These are phyloP conservation scores for Dolichallabes microphthalmus DNA, from an alignment of 2,113 vertebrate genomes.

Conservation along the genomic window DNA sequence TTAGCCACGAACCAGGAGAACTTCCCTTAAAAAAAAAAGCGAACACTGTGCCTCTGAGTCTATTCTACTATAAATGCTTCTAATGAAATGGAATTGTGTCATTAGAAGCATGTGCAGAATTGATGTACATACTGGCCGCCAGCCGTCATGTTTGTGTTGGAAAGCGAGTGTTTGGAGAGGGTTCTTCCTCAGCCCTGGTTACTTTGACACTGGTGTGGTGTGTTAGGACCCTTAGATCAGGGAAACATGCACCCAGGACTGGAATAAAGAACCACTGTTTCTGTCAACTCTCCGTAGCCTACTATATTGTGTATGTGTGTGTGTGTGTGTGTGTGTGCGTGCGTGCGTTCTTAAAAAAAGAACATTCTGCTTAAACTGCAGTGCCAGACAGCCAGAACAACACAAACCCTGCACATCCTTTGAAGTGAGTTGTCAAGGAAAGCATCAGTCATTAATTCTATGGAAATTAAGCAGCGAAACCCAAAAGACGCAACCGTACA, in stretches of 20 bases:
- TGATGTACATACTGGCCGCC: too few species aligned
- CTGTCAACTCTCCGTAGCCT: slow-evolving; percentile 6
- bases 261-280: not conserved
- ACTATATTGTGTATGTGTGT: slow-evolving; percentile 5
- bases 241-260: not conserved
- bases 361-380: slow-evolving; percentile 61
- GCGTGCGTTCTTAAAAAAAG: slow-evolving; percentile 40
- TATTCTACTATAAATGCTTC: too few species aligned
- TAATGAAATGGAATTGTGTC: too few species aligned
- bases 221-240: not conserved
- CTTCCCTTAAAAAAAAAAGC: too few species aligned
- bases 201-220: not conserved
- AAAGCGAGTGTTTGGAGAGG: not conserved
- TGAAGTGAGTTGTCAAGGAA: slow-evolving; percentile 61
- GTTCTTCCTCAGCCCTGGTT: not conserved
- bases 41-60: not conserved
- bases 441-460: slow-evolving; percentile 62
- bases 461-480: slow-evolving; percentile 66
- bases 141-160: not conserved
- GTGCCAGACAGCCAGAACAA: slow-evolving; percentile 56
- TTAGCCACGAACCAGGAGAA: too few species aligned
- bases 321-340: slow-evolving; percentile 21
- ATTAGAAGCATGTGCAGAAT: too few species aligned
- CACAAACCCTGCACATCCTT: slow-evolving; percentile 55
- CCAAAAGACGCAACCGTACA: slow-evolving; percentile 65